phyloP scores from a whole-genome alignment of 2,888 invertebrate genomes.

The Dolichomitus sp. region DNA sequence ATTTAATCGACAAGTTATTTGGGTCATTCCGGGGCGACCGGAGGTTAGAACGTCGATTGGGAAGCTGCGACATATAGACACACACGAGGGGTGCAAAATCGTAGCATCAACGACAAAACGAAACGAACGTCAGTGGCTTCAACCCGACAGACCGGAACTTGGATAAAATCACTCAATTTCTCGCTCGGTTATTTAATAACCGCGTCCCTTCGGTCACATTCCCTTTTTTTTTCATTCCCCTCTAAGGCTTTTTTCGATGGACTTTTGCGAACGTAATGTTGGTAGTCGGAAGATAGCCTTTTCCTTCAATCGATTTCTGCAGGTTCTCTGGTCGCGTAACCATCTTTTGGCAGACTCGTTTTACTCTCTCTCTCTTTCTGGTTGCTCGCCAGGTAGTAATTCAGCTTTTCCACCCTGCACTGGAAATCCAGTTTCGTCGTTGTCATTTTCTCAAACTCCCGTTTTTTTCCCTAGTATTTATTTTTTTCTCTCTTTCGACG shows the following conservation, averaged over 20 bases:
- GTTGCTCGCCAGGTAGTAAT: slow-evolving; percentile 20
- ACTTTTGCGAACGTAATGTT: slow-evolving; percentile 8
- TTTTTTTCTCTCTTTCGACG: neutral
- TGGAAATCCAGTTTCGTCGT: slow-evolving; percentile 1
- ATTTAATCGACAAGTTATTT: slow-evolving; percentile 57
- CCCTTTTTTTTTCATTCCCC: neutral
- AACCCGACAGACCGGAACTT: slow-evolving; percentile 46
- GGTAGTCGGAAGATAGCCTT: slow-evolving; percentile 1
- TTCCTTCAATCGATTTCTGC: slow-evolving; percentile 45
- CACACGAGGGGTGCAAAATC: slow-evolving; percentile 11
- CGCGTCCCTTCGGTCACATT: neutral
- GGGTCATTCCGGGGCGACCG: slow-evolving; percentile 35
- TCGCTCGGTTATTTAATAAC: slow-evolving; percentile 52
- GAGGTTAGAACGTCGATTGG: slow-evolving; percentile 32
- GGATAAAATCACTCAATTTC: slow-evolving; percentile 60
- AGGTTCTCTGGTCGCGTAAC: slow-evolving; percentile 31
- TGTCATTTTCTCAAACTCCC: slow-evolving; percentile 57
- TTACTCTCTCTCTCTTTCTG: slow-evolving; percentile 5
- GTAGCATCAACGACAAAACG: neutral
- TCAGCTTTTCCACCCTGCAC: slow-evolving; percentile 28
- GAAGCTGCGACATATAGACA: slow-evolving; percentile 1
- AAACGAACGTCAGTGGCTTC: slow-evolving; percentile 8
- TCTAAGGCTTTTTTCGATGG: neutral
- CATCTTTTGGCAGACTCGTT: slow-evolving; percentile 44
- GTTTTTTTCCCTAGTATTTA: slow-evolving; percentile 54